These are phyloP conservation scores for Dreissena rostriformis DNA, from an alignment of 1,140 invertebrate species.

Conservation along the genomic window DNA sequence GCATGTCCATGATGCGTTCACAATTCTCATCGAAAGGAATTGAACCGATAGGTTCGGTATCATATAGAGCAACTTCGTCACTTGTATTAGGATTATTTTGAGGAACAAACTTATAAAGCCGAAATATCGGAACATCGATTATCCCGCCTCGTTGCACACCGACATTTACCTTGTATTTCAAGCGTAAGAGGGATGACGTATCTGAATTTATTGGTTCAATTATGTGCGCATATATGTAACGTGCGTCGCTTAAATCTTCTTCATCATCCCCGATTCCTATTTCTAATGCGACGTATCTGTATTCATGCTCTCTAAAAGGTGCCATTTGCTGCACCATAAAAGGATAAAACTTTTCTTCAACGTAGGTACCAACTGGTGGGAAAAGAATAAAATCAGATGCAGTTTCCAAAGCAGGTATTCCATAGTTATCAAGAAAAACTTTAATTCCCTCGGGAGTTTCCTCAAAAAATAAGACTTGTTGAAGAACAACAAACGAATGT, in stretches of 20 bases:
- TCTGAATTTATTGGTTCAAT: not conserved
- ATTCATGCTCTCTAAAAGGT: conserved; percentile 52
- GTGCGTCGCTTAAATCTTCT: not conserved
- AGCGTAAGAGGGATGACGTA: not conserved
- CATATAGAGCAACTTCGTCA: not conserved
- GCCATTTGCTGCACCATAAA: conserved; percentile 35
- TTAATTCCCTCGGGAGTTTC: not conserved
- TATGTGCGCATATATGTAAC: not conserved
- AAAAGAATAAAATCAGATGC: conserved; percentile 8
- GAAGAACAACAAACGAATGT: not conserved
- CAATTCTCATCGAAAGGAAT: conserved; percentile 45
- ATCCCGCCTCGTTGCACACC: conserved; percentile 21
- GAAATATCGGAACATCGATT: conserved; percentile 52
- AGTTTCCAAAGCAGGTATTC: conserved; percentile 7
- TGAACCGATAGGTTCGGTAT: not conserved
- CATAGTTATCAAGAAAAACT: not conserved
- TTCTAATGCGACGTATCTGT: conserved; percentile 69
- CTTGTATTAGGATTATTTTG: not conserved
- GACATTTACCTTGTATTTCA: conserved; percentile 10
- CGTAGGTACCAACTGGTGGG: conserved; percentile 35
- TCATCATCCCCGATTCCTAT: conserved; percentile 56
- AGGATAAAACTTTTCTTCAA: conserved; percentile 17
- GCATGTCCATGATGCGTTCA: conserved; percentile 8
- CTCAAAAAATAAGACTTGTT: not conserved
- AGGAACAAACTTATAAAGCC: conserved; percentile 68